Percentiles rank a stretch among this genome's conserved stretches.
Conservation (phyloP, 2,113 vertebrate genomes). For the Trinectes maculatus region DNA sequence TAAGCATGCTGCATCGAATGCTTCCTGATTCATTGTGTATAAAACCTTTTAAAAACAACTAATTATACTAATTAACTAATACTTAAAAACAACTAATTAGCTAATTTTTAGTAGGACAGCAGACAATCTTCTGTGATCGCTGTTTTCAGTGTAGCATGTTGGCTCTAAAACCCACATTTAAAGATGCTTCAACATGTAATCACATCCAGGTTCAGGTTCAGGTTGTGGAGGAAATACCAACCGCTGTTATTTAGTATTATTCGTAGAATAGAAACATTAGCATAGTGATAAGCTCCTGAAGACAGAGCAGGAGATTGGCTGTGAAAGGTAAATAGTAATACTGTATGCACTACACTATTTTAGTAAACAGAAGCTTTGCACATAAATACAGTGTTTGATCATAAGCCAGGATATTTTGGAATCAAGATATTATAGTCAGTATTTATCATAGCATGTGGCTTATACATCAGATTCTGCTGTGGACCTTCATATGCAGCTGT, state of each 20-base stretch:
- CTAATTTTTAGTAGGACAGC: background rate
- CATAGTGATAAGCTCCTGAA: too few relatives aligned
- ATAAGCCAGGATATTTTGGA: background rate
- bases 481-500: background rate
- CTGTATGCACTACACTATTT: too few relatives aligned
- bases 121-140: slow-evolving; percentile 19
- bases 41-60: slow-evolving; percentile 21
- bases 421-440: background rate
- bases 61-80: too few relatives aligned
- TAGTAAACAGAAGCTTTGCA: background rate
- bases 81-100: too few relatives aligned
- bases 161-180: too few relatives aligned
- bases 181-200: too few relatives aligned
- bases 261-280: too few relatives aligned
- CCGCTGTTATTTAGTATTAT: slow-evolving; percentile 11
- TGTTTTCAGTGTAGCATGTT: too few relatives aligned
- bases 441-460: background rate
- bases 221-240: too few relatives aligned
- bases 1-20: background rate
- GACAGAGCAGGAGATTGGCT: background rate
- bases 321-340: background rate
- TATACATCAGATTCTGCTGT: background rate
- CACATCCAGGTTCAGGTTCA: too few relatives aligned
- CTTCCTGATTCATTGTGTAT: slow-evolving; percentile 19
- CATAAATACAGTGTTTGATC: background rate